Evolutionary conservation across 2,797 vertebrate species (phyloP), one percentile per base, ranked within the genome.

Genomic region (Bovichtus variegatus): DNA sequence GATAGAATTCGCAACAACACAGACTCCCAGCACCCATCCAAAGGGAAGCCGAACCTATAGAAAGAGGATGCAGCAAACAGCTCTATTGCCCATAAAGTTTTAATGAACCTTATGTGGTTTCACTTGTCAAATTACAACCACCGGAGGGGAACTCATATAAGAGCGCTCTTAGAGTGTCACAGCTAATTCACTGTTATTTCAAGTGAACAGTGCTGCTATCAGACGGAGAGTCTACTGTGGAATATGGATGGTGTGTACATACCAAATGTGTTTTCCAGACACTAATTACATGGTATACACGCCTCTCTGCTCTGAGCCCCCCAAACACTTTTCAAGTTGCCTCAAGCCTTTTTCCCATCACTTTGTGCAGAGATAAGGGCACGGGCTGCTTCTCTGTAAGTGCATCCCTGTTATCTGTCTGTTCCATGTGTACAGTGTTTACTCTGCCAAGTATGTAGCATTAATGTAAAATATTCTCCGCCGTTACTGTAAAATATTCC

Each of bases 221-320:
- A 59, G 15, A 57, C 12, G 16, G 3, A 36, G 55, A 51, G 38
- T 54, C 40, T 0, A 10, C 2, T 23, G 50, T 82, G 71, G 84
- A 80, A 77, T 73, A 76, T 82, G 44, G 62, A 86, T 81, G 84
- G 1, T 64, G 81, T 78, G 71, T 81, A 65, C 77, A 44, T 27
- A 73, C 59, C 69, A 34, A 71, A 74, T 74, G 55, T 84, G 74
- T 81, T 81, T 77, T 53, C 58, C 47, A 61, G 78, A 49, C 74
- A 41, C 69, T 87, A 88, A 89, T 88, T 82, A 81, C 64, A 74
- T 25, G 34, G 2, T 18, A 23, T 36, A 57, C 66, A 36, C 21
- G 43, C 18, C 40, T 53, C n/a, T 49, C 58, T 34, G 57, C 62
- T 43, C 47, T 2, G 9, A 60, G 41, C n/a, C 71, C 44, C 71